These are phyloP conservation scores for Tiphia femorata DNA, from an alignment of 2,888 invertebrate genomes.

Conservation along the genomic window DNA sequence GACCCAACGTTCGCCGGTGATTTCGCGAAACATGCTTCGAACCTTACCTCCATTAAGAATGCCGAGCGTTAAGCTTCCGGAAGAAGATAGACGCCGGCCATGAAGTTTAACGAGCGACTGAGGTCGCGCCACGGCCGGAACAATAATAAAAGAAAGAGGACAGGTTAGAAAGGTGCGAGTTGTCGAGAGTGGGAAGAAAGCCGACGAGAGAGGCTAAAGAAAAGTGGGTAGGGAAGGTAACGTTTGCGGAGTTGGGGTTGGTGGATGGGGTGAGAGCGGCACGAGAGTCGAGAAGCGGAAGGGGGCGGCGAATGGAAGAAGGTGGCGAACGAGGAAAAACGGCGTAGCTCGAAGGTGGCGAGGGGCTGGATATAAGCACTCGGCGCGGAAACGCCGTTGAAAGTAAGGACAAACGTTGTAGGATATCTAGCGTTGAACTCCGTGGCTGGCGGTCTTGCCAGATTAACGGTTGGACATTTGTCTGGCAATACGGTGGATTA, in stretches of 20 bases:
- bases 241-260: neutral
- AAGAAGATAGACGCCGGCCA: slow-evolving; percentile 28
- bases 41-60: slow-evolving; percentile 29
- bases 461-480: slow-evolving; percentile 8
- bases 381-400: neutral
- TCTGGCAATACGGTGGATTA: slow-evolving; percentile 35
- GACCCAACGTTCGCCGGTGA: too few species aligned
- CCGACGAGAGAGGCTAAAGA: neutral
- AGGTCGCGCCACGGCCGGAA: slow-evolving; percentile 20
- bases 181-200: neutral
- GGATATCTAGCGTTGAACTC: neutral
- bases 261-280: too few species aligned
- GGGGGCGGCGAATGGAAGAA: neutral
- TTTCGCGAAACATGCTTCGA: too few species aligned
- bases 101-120: slow-evolving; percentile 43
- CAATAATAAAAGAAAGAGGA: slow-evolving; percentile 29
- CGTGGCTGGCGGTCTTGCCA: neutral
- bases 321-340: neutral
- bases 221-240: neutral
- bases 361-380: neutral
- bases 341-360: neutral
- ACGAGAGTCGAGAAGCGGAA: neutral
- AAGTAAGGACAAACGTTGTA: neutral
- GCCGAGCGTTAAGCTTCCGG: slow-evolving; percentile 36
- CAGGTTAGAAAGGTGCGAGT: neutral